Evolutionary conservation across 92 coral and sea anemone genomes (phyloP), one percentile per base, ranked within the genome.

Genomic region (Umimayanthus kanabou): DNA sequence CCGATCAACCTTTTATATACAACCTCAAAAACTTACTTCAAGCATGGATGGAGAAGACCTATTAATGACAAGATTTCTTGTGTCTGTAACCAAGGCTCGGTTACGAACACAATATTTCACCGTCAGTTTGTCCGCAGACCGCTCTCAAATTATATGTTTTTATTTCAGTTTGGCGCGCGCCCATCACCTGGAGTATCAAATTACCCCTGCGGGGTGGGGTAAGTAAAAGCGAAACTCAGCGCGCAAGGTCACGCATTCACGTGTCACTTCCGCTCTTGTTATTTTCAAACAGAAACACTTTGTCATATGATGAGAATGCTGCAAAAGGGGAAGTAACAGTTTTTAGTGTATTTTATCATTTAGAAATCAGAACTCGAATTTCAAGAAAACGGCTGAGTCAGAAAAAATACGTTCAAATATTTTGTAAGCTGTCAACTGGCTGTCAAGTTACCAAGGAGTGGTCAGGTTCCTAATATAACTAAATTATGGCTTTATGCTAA

Each of bases 81-180:
- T 16, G 15, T 16, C 33, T 83, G 45, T 55, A 55, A 73, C 45
- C 74, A 83, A 70, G 50, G 33, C 28, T 83, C 42, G 3, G 28
- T 42, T 70, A 23, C 66, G 39, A 79, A 33, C 43, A 25, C 75
- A 39, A 20, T 45, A 33, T 33, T 33, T 33, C 37, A 33, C 0
- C 37, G 0, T 33, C 37, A 33, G 37, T 30, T 73, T 73, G 77
- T 20, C 74, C 73, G 22, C 53, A 49, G 40, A 49, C 57, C 23
- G 28, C 29, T 49, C 40, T 26, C 14, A 15, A 53, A 53, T 3
- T 81, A 16, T 9, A 26, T 39, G 20, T 81, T 81, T 65, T 67
- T 15, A 39, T 81, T 82, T 82, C 87, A 83, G 87, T 83, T 83
- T 83, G 87, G 87, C 87, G 87, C 87, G 87, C 78, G 87, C 87